Evolutionary conservation across 2,113 vertebrate genomes (phyloP).

Genomic region (Cyphomyrus discorhynchus): DNA sequence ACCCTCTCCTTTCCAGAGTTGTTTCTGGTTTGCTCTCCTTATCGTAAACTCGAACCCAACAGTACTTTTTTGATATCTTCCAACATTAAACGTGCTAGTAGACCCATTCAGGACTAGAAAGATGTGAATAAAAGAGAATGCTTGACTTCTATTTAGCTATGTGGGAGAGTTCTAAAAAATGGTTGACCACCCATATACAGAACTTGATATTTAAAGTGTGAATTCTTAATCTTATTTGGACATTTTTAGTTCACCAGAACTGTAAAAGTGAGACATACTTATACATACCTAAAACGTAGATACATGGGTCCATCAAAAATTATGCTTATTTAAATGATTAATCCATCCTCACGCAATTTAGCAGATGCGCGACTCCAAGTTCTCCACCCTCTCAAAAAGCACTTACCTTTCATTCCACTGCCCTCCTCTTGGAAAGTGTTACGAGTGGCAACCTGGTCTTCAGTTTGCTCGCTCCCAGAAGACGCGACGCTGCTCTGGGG

Average conservation of each 20-base stretch:
- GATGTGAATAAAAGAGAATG: background rate
- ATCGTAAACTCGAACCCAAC: background rate
- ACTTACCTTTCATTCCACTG: conserved; percentile 89
- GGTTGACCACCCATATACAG: background rate
- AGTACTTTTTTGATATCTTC: background rate
- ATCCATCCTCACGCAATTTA: background rate
- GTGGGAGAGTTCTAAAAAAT: background rate
- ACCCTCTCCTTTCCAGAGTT: background rate
- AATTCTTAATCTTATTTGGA: background rate
- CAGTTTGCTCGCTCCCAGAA: conserved; percentile 88
- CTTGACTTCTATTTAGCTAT: background rate
- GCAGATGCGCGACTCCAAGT: background rate
- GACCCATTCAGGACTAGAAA: background rate
- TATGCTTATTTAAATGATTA: background rate
- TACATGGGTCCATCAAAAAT: background rate
- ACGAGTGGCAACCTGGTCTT: conserved; percentile 72
- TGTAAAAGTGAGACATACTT: background rate
- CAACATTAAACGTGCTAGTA: background rate
- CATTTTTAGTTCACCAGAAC: background rate
- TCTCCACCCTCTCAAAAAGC: conserved; percentile 4
- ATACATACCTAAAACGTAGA: background rate
- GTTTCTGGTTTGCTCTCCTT: background rate
- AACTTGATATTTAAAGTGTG: background rate
- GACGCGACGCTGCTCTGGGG: conserved; percentile 91
- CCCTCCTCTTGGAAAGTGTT: conserved; percentile 91